Evolutionary conservation across 2,113 vertebrate species (phyloP).

Genomic region (Caranx ignobilis): DNA sequence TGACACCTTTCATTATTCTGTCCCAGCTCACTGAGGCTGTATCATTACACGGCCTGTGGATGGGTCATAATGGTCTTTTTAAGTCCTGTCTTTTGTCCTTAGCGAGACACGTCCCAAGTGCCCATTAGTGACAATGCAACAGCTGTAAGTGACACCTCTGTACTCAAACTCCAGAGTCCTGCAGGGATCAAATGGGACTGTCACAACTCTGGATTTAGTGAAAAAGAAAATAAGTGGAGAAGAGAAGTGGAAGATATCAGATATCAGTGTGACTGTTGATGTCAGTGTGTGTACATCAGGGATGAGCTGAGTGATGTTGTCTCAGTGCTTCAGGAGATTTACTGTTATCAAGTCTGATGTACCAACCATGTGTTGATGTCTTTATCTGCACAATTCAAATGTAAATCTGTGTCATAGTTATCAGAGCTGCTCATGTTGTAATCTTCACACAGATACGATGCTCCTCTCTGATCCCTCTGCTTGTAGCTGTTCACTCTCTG

Average conservation of each 20-base stretch:
- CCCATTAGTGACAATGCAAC: constrained; percentile 54
- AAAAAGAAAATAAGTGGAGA: background rate
- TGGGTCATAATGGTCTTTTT: constrained; percentile 55
- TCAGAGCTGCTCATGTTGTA: background rate
- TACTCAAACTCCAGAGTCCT: background rate
- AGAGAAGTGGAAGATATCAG: background rate
- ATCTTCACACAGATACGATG: too few species aligned
- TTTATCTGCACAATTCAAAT: background rate
- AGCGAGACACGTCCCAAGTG: constrained; percentile 48
- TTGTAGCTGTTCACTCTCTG: too few species aligned
- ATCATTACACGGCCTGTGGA: constrained; percentile 65
- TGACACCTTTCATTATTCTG: constrained; percentile 75
- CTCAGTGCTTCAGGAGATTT: background rate
- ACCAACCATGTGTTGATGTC: background rate
- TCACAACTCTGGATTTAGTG: background rate
- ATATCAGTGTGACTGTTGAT: background rate
- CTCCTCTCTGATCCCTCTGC: too few species aligned
- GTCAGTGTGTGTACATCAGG: background rate
- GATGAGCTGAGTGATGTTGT: background rate
- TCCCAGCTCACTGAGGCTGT: constrained; percentile 44
- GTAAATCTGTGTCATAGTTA: background rate
- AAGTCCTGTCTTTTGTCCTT: constrained; percentile 66
- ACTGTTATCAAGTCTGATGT: background rate
- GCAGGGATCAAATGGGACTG: background rate
- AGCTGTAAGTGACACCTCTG: constrained; percentile 28